Percentiles rank a stretch among this genome's conserved stretches.
Conservation (phyloP, 2,797 vertebrate genomes). For the Squalus acanthias region DNA sequence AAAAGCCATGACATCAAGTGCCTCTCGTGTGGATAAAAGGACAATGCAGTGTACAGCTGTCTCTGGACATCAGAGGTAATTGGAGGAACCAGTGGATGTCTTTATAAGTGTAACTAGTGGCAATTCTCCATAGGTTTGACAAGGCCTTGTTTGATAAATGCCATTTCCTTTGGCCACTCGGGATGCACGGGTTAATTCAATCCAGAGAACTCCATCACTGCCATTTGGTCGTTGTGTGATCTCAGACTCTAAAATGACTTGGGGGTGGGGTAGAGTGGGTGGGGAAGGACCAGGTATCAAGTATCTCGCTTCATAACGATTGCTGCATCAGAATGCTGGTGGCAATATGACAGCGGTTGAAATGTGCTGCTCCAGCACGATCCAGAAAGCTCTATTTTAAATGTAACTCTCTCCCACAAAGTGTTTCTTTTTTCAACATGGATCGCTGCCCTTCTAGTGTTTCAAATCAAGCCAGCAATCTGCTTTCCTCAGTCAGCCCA, state of each 20-base stretch:
- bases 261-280: not conserved
- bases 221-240: not conserved
- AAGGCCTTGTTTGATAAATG: not conserved
- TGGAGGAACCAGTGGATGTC: constrained; percentile 59
- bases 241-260: not conserved
- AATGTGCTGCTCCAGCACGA: not conserved
- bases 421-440: not conserved
- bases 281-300: not conserved
- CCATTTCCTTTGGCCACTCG: constrained; percentile 5
- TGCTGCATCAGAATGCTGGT: not conserved
- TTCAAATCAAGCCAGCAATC: not conserved
- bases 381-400: not conserved
- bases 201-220: not conserved
- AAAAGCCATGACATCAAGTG: constrained; percentile 52
- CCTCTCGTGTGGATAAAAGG: constrained; percentile 59
- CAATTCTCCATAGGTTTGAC: not conserved
- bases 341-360: not conserved
- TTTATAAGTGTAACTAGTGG: not conserved
- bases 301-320: not conserved
- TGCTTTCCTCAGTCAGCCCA: not conserved
- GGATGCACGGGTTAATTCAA: not conserved
- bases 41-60: constrained; percentile 68
- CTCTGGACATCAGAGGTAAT: constrained; percentile 65
- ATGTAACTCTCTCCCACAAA: not conserved
- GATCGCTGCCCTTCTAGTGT: not conserved